Evolutionary conservation across 2,888 invertebrate species (phyloP).

Genomic region (Apamea anceps): DNA sequence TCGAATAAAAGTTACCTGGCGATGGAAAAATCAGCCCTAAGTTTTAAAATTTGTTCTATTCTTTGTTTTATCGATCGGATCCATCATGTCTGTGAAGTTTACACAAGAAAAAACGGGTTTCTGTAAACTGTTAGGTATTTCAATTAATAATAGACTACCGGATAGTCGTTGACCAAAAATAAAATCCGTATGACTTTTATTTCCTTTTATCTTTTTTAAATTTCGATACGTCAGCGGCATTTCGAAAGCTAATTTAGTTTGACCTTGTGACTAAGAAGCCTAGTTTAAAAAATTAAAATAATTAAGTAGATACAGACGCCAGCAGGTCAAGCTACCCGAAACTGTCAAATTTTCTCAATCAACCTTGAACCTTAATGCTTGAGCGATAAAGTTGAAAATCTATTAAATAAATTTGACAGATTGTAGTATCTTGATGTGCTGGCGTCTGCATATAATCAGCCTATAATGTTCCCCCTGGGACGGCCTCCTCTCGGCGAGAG

Average conservation of each 20-base stretch:
- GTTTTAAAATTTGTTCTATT: neutral
- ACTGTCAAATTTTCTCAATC: no score
- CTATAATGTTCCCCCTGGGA: neutral
- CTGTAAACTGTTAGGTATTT: neutral
- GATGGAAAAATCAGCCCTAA: no score
- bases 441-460: neutral
- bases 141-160: neutral
- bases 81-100: neutral
- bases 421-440: no score
- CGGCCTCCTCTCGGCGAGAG: neutral
- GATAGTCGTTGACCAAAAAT: neutral
- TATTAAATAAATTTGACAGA: no score
- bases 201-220: neutral
- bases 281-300: neutral
- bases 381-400: no score
- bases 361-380: no score
- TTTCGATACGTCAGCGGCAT: no score
- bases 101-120: neutral
- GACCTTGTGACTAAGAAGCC: no score
- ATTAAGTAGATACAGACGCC: no score
- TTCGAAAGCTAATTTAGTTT: neutral
- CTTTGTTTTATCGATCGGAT: neutral
- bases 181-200: neutral
- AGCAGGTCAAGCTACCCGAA: no score
- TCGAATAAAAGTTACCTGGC: no score